phyloP scores from a whole-genome alignment of 2,888 invertebrate genomes.

The Hipparchia semele region DNA sequence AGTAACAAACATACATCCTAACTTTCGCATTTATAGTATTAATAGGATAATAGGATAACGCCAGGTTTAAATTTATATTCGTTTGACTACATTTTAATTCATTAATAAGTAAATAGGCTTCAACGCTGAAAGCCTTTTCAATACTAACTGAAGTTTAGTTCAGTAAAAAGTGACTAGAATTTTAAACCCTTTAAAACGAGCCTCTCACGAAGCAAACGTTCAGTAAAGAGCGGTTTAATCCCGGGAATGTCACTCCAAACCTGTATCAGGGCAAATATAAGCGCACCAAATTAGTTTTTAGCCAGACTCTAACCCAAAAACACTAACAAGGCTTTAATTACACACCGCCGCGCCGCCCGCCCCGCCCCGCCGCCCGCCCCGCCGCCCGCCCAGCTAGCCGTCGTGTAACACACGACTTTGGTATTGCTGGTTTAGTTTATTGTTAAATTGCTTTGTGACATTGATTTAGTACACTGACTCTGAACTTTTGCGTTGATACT shows the following conservation, averaged over 20 bases:
- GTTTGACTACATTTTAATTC: no score
- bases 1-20: no score
- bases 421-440: not conserved
- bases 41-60: no score
- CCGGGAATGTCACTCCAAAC: constrained; percentile 39
- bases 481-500: no score
- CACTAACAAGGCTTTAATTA: constrained; percentile 62
- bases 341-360: constrained; percentile 31
- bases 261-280: constrained; percentile 36
- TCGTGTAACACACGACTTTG: not conserved
- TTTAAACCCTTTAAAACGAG: constrained; percentile 15
- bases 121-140: not conserved
- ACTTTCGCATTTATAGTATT: no score
- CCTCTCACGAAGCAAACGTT: constrained; percentile 45
- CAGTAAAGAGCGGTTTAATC: constrained; percentile 57
- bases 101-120: not conserved
- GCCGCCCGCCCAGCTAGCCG: not conserved
- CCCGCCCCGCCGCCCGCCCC: not conserved
- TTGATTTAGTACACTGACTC: no score
- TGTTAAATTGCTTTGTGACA: no score
- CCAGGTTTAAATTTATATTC: no score
- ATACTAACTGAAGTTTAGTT: not conserved
- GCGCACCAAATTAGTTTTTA: constrained; percentile 70
- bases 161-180: not conserved
- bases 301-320: constrained; percentile 47